Conservation (phyloP, 1,140 invertebrate species). For the Calliphora vicina region DNA sequence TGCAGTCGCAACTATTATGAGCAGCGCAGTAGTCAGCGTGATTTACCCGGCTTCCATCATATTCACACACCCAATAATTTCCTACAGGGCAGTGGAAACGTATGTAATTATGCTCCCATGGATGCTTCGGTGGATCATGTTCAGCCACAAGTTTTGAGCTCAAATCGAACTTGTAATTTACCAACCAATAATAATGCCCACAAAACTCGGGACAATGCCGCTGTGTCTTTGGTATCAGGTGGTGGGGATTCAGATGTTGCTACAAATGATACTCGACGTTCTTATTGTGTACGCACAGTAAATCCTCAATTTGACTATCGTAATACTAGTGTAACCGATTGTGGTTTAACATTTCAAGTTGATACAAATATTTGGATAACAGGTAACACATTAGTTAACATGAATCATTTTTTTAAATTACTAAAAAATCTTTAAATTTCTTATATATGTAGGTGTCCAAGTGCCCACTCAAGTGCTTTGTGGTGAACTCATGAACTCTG, state of each 20-base stretch:
- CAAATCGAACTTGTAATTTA: background rate
- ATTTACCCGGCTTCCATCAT: slow-evolving; percentile 49
- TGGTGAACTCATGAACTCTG: slow-evolving; percentile 64
- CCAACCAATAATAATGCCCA: background rate
- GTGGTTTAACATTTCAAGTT: slow-evolving; percentile 78
- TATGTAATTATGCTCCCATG: slow-evolving; percentile 34
- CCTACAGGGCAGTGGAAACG: background rate
- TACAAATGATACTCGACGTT: slow-evolving; percentile 65
- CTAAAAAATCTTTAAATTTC: background rate
- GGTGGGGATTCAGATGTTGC: slow-evolving; percentile 37
- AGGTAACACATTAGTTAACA: slow-evolving; percentile 65
- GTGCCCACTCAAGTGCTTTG: slow-evolving; percentile 70
- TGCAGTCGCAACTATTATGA: slow-evolving; percentile 55
- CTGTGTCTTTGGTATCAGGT: slow-evolving; percentile 14
- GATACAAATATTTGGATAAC: slow-evolving; percentile 80
- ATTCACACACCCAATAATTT: background rate
- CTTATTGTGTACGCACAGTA: slow-evolving; percentile 72
- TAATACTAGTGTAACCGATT: slow-evolving; percentile 77
- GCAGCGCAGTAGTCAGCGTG: slow-evolving; percentile 45
- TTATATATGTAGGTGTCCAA: slow-evolving; percentile 66
- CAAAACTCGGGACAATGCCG: slow-evolving; percentile 6
- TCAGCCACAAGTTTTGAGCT: slow-evolving; percentile 6
- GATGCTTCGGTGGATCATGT: slow-evolving; percentile 17
- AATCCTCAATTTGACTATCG: slow-evolving; percentile 71
- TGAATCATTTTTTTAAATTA: no score